Evolutionary conservation across 2,888 invertebrate genomes (phyloP), one percentile per base, ranked within the genome.

Genomic region (Uropetala carovei): DNA sequence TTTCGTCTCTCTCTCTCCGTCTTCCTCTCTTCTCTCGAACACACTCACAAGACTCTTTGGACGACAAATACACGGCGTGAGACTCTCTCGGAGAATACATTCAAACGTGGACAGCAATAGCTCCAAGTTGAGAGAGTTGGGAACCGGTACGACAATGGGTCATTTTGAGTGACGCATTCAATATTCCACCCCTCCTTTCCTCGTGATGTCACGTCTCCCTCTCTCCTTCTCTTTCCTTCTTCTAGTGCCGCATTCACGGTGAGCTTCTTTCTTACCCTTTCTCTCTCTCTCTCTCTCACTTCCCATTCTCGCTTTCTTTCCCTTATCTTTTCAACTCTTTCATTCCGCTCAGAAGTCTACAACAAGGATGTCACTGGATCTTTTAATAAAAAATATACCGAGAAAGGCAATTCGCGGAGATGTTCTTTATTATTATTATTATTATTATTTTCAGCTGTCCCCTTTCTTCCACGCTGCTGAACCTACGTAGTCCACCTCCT

Each of bases 81-180:
- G 89, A 89, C 89, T 64, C 89, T 64, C 30, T 30, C 30, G 60
- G 43, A 2, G 60, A 86, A 86, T 86, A 64, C 64, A 89, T 89
- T 89, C 64, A 89, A 64, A 89, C 89, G 89, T 89, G 89, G 89
- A 89, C 89, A 89, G 64, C 89, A 68, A 86, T 43, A 89, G 89
- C 89, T 89, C 89, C 89, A 30, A 86, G 86, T 64, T 64, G 86
- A 86, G 86, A 86, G 60, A 27, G 59, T 57, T 85, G 85, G 59
- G 60, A 30, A 59, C 11, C 59, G 9, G 64, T 59, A 64, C 60
- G 89, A 89, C 89, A 89, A 89, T 89, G 64, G 89, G 89, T 89
- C 89, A 89, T 89, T 89, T 89, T 89, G 60, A 60, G 89, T 86
- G 86, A 86, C 86, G 86, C 86, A 86, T 86, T 86, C 86, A 86